These are phyloP conservation scores for Paedocypris sp. DNA, from an alignment of 2,113 vertebrate species.

Conservation along the genomic window DNA sequence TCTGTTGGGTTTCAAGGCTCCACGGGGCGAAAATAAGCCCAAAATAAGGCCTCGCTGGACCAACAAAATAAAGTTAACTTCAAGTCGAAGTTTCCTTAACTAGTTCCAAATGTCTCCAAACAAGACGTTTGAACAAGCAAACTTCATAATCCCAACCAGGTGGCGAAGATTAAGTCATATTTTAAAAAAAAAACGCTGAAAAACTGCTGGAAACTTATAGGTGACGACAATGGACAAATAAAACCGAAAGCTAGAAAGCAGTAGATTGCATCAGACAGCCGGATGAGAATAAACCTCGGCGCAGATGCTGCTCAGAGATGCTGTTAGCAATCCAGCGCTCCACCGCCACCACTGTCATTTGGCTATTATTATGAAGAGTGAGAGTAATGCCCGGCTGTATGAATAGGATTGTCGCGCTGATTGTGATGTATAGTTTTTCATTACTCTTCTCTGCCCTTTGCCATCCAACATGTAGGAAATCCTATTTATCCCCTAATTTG, in stretches of 20 bases:
- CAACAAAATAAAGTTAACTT: constrained; percentile 10
- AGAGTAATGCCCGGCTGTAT: constrained; percentile 82
- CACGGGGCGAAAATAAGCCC: background rate
- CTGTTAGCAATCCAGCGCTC: constrained; percentile 34
- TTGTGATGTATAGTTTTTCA: constrained; percentile 99
- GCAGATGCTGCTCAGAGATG: constrained; percentile 1
- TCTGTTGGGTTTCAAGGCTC: background rate
- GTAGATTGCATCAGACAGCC: background rate
- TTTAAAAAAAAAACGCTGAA: constrained; percentile 6
- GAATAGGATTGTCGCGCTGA: constrained; percentile 92
- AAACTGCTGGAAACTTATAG: background rate
- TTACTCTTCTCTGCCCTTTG: constrained; percentile 90
- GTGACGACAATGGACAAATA: constrained; percentile 6
- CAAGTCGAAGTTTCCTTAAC: background rate
- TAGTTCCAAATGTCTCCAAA: background rate
- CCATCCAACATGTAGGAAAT: constrained; percentile 94
- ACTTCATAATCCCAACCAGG: background rate
- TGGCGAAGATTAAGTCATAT: background rate
- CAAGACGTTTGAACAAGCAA: background rate
- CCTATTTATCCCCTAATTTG: constrained; percentile 99
- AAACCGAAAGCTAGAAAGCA: background rate
- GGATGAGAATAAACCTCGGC: background rate
- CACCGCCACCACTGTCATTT: constrained; percentile 68
- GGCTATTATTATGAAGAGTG: constrained; percentile 84
- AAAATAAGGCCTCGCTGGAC: background rate